These are phyloP conservation scores for Ctena decussata DNA, from an alignment of 2,888 invertebrate species.

Conservation along the genomic window DNA sequence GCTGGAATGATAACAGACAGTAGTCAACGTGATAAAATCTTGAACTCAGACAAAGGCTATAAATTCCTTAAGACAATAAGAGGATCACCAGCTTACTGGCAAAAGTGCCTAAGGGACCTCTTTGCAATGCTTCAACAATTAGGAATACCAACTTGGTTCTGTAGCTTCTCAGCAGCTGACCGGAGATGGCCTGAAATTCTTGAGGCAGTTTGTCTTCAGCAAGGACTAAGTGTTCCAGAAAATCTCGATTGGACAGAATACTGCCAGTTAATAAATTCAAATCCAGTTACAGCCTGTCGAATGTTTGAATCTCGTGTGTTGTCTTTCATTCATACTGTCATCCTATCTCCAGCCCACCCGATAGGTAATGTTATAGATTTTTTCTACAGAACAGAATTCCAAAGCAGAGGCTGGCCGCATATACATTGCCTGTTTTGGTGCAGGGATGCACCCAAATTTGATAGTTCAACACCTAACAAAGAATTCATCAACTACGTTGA, in stretches of 20 bases:
- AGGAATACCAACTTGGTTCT: constrained; percentile 61
- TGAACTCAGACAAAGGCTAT: background rate
- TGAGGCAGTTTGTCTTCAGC: constrained; percentile 47
- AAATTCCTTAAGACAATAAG: constrained; percentile 7
- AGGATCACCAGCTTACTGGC: constrained; percentile 33
- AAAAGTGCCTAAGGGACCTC: constrained; percentile 20
- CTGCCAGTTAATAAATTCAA: constrained; percentile 44
- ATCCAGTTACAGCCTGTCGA: constrained; percentile 59
- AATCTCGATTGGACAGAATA: constrained; percentile 46
- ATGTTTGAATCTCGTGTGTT: constrained; percentile 61
- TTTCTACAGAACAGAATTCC: constrained; percentile 45
- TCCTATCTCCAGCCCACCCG: constrained; percentile 41
- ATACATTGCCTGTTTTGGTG: constrained; percentile 45
- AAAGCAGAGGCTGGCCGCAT: constrained; percentile 44
- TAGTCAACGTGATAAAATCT: background rate
- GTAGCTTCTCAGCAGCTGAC: constrained; percentile 61
- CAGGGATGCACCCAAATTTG: constrained; percentile 34
- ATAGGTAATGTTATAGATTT: constrained; percentile 51
- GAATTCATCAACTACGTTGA: constrained; percentile 46
- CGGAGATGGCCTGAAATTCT: constrained; percentile 56
- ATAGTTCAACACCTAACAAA: constrained; percentile 25
- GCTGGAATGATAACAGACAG: background rate
- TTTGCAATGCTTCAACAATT: constrained; percentile 58
- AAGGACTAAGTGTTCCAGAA: constrained; percentile 26
- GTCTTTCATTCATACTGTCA: constrained; percentile 39